Evolutionary conservation across 2,797 vertebrate species (phyloP).

Genomic region (Hippopotamyrus pictus): DNA sequence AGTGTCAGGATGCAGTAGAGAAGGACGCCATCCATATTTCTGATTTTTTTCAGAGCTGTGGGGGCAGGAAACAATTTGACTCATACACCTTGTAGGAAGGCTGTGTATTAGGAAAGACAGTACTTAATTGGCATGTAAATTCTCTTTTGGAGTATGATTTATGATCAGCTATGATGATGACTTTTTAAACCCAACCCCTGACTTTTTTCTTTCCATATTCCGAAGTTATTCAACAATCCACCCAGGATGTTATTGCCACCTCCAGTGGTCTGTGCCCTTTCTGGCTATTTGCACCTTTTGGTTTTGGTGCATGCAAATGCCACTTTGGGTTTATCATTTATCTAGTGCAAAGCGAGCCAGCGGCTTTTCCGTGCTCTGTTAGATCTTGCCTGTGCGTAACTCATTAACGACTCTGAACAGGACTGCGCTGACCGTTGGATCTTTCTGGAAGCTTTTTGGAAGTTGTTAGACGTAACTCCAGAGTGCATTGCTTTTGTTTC

Average conservation of each 20-base stretch:
- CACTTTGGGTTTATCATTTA: background rate
- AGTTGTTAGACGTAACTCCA: background rate
- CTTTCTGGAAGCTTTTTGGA: background rate
- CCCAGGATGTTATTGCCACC: background rate
- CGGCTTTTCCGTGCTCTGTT: slow-evolving; percentile 5
- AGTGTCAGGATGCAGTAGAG: background rate
- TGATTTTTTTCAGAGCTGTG: background rate
- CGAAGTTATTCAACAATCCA: background rate
- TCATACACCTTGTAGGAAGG: background rate
- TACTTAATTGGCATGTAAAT: background rate
- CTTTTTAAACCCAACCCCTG: background rate
- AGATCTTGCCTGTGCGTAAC: slow-evolving; percentile 33
- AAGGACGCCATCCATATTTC: background rate
- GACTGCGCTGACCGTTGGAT: background rate
- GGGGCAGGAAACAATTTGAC: background rate
- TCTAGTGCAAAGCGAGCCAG: slow-evolving; percentile 28
- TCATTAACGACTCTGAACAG: slow-evolving; percentile 33
- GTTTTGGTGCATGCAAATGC: slow-evolving; percentile 8
- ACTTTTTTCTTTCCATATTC: background rate
- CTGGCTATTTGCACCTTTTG: background rate
- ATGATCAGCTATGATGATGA: background rate
- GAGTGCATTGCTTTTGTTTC: background rate
- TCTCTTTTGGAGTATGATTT: background rate
- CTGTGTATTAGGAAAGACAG: background rate
- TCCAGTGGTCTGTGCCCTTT: background rate